A percentile compares a stretch with the other conserved stretches of the same genome.
These are phyloP conservation scores for Leuciscus waleckii DNA, from an alignment of 2,797 vertebrate genomes.

Conservation along the genomic window DNA sequence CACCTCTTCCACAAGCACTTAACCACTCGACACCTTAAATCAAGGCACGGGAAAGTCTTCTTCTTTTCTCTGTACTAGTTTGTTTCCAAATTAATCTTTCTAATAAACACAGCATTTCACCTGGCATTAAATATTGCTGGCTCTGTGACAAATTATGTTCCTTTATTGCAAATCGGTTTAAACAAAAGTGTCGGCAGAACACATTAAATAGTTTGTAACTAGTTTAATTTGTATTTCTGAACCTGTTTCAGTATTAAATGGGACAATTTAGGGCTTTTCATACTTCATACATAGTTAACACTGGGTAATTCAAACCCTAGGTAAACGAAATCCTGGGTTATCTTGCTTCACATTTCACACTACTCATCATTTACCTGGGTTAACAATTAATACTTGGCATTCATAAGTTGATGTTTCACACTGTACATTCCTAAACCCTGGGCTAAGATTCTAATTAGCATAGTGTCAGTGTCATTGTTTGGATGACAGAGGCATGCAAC, in stretches of 20 bases:
- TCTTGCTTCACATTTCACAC: too few species aligned
- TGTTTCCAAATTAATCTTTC: background rate
- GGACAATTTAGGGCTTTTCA: background rate
- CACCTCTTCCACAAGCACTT: constrained; percentile 6
- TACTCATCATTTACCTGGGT: too few species aligned
- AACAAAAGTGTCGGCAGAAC: background rate
- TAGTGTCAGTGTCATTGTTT: too few species aligned
- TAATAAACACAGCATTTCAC: background rate
- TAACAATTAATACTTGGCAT: too few species aligned
- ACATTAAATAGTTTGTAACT: background rate
- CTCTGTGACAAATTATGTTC: background rate
- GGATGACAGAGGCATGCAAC: too few species aligned
- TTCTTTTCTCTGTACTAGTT: background rate
- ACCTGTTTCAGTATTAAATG: background rate
- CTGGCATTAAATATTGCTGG: background rate
- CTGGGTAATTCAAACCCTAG: background rate
- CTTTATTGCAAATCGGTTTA: background rate
- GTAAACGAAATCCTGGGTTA: background rate
- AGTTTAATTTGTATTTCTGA: background rate
- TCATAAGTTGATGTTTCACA: too few species aligned
- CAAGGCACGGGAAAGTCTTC: background rate
- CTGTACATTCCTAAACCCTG: too few species aligned
- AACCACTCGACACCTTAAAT: background rate
- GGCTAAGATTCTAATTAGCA: too few species aligned
- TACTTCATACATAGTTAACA: background rate